These are phyloP conservation scores for Hystrix brachyura DNA, from an alignment of 2,113 vertebrate species.

Conservation along the genomic window DNA sequence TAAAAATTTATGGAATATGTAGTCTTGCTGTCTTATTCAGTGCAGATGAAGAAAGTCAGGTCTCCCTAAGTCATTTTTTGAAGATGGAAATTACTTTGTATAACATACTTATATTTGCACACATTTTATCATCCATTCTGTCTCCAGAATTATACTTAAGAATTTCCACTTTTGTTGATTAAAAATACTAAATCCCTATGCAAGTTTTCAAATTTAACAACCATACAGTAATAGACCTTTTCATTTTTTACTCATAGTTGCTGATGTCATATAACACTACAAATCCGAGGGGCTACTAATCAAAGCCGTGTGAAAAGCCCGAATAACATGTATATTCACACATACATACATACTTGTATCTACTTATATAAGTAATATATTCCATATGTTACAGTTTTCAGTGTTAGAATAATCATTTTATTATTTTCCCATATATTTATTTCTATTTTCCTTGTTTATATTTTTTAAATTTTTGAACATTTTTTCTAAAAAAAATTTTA, in stretches of 20 bases:
- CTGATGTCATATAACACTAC: not conserved
- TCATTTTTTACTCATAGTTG: not conserved
- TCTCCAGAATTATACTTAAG: not conserved
- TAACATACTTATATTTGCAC: not conserved
- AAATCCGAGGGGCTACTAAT: not conserved
- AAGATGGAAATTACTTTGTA: not conserved
- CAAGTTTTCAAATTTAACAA: not conserved
- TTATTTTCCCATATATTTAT: not conserved
- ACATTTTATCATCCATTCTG: not conserved
- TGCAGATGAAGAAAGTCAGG: conserved; percentile 52
- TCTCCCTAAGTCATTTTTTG: not conserved
- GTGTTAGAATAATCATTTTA: not conserved
- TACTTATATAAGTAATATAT: too few species aligned
- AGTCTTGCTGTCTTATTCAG: not conserved
- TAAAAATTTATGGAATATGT: conserved; percentile 42
- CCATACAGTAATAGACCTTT: not conserved
- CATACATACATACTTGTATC: too few species aligned
- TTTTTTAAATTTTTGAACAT: not conserved
- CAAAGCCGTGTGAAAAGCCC: not conserved
- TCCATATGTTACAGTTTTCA: not conserved
- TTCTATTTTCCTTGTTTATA: not conserved
- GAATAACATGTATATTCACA: too few species aligned
- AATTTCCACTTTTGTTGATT: not conserved
- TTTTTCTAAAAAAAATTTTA: not conserved
- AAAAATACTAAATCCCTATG: not conserved